phyloP scores from a whole-genome alignment of 2,888 invertebrate genomes.

The Cephus runcator region DNA sequence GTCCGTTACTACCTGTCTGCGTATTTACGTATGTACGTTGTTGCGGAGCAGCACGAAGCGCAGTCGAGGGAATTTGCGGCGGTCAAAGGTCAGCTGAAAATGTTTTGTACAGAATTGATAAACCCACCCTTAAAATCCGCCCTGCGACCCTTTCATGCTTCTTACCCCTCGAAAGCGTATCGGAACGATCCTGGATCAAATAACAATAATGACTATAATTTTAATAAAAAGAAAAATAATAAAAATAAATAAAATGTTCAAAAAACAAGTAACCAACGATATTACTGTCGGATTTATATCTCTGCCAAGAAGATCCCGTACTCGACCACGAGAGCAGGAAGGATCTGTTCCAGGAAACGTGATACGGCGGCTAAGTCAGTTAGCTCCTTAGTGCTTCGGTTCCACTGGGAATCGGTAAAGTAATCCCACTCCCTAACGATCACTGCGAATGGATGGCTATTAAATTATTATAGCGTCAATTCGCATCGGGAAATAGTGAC shows the following conservation, averaged over 20 bases:
- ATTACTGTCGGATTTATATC: not conserved
- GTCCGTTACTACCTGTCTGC: not conserved
- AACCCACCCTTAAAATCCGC: constrained; percentile 8
- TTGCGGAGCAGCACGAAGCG: constrained; percentile 6
- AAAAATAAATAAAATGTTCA: not conserved
- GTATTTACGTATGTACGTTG: not conserved
- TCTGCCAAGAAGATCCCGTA: not conserved
- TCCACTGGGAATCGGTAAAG: constrained; percentile 48
- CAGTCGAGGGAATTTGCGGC: constrained; percentile 46
- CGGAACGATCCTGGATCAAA: not conserved
- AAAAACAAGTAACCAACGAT: not conserved
- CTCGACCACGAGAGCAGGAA: not conserved
- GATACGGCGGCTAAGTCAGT: constrained; percentile 62
- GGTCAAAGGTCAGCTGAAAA: constrained; percentile 32
- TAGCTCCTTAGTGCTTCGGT: constrained; percentile 62
- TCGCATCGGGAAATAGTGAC: constrained; percentile 48
- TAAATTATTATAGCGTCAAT: constrained; percentile 63
- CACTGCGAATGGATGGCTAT: constrained; percentile 57
- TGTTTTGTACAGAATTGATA: constrained; percentile 44
- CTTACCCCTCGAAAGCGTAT: not conserved
- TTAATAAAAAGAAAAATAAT: not conserved
- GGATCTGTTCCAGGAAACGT: constrained; percentile 44
- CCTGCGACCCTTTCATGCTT: not conserved
- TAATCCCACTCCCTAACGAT: constrained; percentile 47
- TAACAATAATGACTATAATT: not conserved